Evolutionary conservation across 2,888 invertebrate genomes (phyloP), one percentile per base, ranked within the genome.

Genomic region (Pteria penguin): DNA sequence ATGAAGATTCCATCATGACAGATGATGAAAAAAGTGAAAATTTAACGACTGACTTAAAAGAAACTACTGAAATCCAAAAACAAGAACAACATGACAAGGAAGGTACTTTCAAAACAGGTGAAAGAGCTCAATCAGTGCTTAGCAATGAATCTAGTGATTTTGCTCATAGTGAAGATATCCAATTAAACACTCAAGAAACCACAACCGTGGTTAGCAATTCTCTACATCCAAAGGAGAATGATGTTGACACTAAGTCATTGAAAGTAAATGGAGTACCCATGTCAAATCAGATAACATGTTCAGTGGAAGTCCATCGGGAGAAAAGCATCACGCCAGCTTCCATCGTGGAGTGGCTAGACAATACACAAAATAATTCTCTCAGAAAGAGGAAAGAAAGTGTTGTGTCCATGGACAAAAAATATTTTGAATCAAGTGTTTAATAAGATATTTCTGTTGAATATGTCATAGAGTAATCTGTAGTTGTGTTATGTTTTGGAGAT

Each of bases 271-370:
- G 33, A 32, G 86, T 86, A 69, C 86, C 87, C 31, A 71, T 80
- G 3, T 82, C 85, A 60, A 90, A 90, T 77, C 82, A 84, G 62
- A 78, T 90, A 11, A 89, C 87, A 4, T 89, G 88, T 79, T 80
- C 87, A 4, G 90, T 86, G 11, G 89, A 89, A 65, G 81, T 90
- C 4, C 90, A 90, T 68, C 79, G 87, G 54, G 88, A 88, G 78
- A 89, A 88, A 78, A 85, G 82, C 22, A 65, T 81, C 27, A 87
- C 85, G 4, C 82, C 86, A 11, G 76, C 76, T 2, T 79, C 80
- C 24, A 29, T 65, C 8, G 63, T 68, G 27, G 78, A 81, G 24
- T 71, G 76, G 72, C 63, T 67, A 54, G 75, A 75, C 18, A 33
- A 26, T 3, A 14, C 45, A 14, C 45, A 24, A 57, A 67, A 52